phyloP scores from a whole-genome alignment of 2,797 vertebrate species.

The Gymnoscopelus microlampas region DNA sequence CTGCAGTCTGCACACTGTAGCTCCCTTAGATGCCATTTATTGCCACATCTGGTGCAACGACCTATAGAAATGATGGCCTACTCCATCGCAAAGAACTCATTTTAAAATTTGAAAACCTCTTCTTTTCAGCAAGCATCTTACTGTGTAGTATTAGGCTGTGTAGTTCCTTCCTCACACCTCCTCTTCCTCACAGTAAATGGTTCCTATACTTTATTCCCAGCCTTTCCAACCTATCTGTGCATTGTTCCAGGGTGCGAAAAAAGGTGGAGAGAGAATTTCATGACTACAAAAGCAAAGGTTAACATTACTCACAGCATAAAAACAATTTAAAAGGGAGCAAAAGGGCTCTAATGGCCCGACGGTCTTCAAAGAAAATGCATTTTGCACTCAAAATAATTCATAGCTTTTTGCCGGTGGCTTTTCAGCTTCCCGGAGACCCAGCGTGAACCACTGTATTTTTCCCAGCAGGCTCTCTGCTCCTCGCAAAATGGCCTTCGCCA shows the following conservation, averaged over 20 bases:
- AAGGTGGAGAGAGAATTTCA: constrained; percentile 81
- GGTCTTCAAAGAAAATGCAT: constrained; percentile 87
- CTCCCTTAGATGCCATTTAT: not conserved
- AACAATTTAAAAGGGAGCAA: constrained; percentile 86
- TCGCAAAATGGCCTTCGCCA: constrained; percentile 79
- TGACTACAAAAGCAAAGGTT: constrained; percentile 86
- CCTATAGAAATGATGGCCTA: too few species aligned
- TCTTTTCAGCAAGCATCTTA: too few species aligned
- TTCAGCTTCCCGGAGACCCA: constrained; percentile 83
- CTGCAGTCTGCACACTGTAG: constrained; percentile 2
- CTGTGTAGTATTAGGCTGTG: constrained; percentile 1
- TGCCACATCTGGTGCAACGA: too few species aligned
- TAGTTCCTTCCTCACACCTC: constrained; percentile 53
- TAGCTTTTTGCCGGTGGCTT: constrained; percentile 85
- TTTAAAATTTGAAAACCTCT: too few species aligned
- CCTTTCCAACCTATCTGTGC: constrained; percentile 71
- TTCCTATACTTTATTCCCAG: constrained; percentile 77
- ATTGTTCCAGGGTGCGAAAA: constrained; percentile 73
- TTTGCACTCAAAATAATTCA: constrained; percentile 87
- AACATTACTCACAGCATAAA: constrained; percentile 85
- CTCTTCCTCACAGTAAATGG: constrained; percentile 72
- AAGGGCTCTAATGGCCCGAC: constrained; percentile 84
- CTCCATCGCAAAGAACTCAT: too few species aligned
- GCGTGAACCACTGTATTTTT: constrained; percentile 87
- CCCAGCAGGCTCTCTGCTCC: constrained; percentile 84